These are phyloP conservation scores for Stichopus horrens DNA, from an alignment of 53 echinoderm and acorn worm genomes.

Conservation along the genomic window DNA sequence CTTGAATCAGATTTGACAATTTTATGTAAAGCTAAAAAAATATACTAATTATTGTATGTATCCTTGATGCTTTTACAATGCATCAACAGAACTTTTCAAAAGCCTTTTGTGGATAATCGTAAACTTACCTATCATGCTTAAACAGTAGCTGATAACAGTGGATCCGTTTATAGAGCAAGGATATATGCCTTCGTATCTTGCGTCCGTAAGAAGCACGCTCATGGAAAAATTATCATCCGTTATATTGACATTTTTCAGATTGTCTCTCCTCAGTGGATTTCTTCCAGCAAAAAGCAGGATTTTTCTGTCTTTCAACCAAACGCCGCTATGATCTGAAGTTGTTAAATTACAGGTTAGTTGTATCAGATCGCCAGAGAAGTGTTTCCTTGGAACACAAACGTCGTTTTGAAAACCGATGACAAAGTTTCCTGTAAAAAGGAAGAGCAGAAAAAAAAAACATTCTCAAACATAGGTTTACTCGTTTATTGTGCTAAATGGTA, in stretches of 20 bases:
- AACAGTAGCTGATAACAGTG: not conserved
- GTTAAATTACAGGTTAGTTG: not conserved
- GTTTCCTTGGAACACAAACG: not conserved
- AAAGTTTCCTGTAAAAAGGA: not conserved
- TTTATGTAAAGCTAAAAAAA: too few species aligned
- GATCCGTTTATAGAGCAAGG: not conserved
- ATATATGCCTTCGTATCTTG: not conserved
- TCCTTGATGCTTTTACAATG: too few species aligned
- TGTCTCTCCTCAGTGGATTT: not conserved
- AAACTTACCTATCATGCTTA: not conserved
- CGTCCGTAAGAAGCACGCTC: not conserved
- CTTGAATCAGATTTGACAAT: too few species aligned
- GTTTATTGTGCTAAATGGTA: too few species aligned
- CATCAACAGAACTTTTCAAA: too few species aligned
- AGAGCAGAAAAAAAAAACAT: not conserved
- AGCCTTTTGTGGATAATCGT: too few species aligned
- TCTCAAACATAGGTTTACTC: too few species aligned
- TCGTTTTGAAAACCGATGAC: not conserved
- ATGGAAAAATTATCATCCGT: not conserved
- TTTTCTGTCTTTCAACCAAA: not conserved
- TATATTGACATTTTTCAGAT: not conserved
- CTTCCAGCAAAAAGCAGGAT: not conserved
- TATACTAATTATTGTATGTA: too few species aligned
- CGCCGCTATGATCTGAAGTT: not conserved
- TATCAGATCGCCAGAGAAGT: not conserved